These are phyloP conservation scores for Saccopteryx bilineata DNA, from an alignment of 2,113 vertebrate species.

Conservation along the genomic window DNA sequence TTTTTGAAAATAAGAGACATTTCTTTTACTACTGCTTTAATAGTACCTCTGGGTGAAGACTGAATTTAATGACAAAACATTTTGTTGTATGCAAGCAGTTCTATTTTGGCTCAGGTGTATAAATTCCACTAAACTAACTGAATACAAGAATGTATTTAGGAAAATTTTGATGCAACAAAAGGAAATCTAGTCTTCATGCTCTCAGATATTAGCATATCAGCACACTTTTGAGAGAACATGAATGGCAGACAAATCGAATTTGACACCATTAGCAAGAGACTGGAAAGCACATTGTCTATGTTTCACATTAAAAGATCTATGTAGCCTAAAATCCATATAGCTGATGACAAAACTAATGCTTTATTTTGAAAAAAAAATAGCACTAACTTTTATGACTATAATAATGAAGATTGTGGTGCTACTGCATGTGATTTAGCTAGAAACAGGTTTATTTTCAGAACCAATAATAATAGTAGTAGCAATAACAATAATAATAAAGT, in stretches of 20 bases:
- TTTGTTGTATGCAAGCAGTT: neutral
- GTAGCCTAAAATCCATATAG: neutral
- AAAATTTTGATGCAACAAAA: neutral
- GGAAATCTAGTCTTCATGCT: neutral
- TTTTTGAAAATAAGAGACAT: neutral
- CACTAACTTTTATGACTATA: neutral
- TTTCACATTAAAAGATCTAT: slow-evolving; percentile 3
- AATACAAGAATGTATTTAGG: neutral
- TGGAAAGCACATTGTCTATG: neutral
- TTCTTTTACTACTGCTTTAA: neutral
- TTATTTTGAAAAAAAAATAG: neutral
- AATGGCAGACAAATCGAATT: slow-evolving; percentile 30
- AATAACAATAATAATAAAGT: neutral
- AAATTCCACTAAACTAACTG: neutral
- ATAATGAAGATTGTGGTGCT: neutral
- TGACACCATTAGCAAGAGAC: neutral
- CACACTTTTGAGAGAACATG: neutral
- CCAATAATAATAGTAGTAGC: neutral
- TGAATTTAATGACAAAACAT: neutral
- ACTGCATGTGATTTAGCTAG: neutral
- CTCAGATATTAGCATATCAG: neutral
- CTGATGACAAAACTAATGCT: neutral
- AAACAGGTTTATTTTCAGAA: neutral
- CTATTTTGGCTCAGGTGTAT: neutral
- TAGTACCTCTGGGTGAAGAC: neutral